Conservation (phyloP, 2,888 invertebrate genomes). For the Pogonocherus hispidulus region DNA sequence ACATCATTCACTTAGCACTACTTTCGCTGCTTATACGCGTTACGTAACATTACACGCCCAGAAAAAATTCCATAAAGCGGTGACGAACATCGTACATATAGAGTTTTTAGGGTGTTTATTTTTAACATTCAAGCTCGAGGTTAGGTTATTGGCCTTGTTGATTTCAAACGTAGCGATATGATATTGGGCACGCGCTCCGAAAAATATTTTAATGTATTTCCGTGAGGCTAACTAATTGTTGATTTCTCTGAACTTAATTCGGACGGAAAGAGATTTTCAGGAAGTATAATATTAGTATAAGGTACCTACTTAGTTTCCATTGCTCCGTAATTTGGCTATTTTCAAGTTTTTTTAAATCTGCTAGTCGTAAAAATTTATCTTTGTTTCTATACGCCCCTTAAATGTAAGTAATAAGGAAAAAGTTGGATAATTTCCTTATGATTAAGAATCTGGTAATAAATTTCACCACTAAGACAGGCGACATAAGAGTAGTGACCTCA, state of each 20-base stretch:
- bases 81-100: background rate
- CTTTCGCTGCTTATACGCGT: background rate
- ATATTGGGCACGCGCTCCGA: background rate
- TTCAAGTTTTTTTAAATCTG: no score
- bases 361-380: no score
- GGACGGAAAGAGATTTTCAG: background rate
- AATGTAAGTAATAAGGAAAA: no score
- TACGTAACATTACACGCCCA: background rate
- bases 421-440: no score
- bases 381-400: no score
- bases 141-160: constrained; percentile 17
- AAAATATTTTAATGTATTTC: background rate
- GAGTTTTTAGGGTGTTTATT: background rate
- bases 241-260: background rate
- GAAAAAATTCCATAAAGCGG: background rate
- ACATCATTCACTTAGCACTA: background rate
- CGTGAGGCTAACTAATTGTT: background rate
- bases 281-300: background rate
- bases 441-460: no score
- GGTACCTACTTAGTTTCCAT: no score
- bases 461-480: no score
- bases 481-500: no score
- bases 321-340: no score
- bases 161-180: background rate
- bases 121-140: constrained; percentile 19